Evolutionary conservation across 2,797 vertebrate species (phyloP).

Genomic region (Oreochromis mossambicus): DNA sequence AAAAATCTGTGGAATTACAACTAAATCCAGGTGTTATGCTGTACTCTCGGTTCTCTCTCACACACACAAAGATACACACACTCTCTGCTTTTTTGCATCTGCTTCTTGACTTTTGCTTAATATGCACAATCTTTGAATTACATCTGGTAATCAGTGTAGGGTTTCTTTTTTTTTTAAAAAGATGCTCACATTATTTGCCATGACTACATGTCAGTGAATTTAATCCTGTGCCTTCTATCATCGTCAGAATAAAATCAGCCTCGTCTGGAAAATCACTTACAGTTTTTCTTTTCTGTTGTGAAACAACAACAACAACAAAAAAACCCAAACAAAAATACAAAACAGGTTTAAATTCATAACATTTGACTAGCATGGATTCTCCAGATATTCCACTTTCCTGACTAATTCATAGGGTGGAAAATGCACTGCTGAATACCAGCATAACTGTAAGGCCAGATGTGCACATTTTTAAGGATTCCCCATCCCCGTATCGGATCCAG

Average conservation of each 20-base stretch:
- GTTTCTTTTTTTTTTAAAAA: neutral
- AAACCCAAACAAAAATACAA: neutral
- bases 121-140: neutral
- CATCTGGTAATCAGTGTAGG: neutral
- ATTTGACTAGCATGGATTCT: neutral
- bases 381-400: neutral
- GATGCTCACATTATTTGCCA: neutral
- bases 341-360: neutral
- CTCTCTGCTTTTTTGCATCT: neutral
- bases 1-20: constrained; percentile 58
- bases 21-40: constrained; percentile 53
- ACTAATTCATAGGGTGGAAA: constrained; percentile 9
- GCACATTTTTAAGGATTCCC: constrained; percentile 41
- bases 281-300: too few relatives aligned
- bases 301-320: neutral
- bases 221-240: neutral
- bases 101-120: neutral
- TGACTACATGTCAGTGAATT: neutral
- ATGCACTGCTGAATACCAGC: neutral
- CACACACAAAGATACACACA: neutral
- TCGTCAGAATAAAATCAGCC: neutral
- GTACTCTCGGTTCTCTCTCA: neutral
- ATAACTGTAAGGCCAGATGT: constrained; percentile 56
- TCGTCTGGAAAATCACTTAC: neutral
- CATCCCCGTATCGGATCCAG: constrained; percentile 40